Percentiles rank a stretch among this genome's conserved stretches.
Evolutionary conservation across 2,888 invertebrate genomes (phyloP).

Genomic region (Orchesella flavescens): DNA sequence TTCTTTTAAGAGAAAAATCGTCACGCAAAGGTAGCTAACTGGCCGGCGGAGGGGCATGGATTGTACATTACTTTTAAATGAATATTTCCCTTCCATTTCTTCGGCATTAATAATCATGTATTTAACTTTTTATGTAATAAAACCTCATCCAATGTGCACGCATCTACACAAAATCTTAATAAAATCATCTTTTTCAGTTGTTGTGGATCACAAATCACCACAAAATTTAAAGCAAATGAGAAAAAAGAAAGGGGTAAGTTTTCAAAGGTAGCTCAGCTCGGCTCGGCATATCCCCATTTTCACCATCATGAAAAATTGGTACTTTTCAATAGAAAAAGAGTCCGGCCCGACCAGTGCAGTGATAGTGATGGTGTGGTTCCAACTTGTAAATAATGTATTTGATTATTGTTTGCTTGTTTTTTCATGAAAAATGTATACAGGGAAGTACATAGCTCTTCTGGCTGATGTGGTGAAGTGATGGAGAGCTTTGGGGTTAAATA

Average conservation of each 20-base stretch:
- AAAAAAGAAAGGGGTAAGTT: neutral
- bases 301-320: neutral
- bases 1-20: slow-evolving; percentile 33
- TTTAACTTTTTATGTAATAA: neutral
- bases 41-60: slow-evolving; percentile 13
- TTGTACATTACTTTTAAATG: slow-evolving; percentile 11
- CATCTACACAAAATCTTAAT: neutral
- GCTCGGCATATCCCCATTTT: slow-evolving; percentile 26
- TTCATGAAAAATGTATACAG: no score
- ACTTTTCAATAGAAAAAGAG: no score
- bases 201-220: slow-evolving; percentile 35
- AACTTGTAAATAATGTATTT: no score
- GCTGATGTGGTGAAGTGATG: no score
- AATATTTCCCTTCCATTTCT: neutral
- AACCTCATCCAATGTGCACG: no score
- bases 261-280: no score
- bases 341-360: no score
- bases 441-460: no score
- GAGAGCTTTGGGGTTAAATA: no score
- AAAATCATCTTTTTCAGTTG: slow-evolving; percentile 34
- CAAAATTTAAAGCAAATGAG: slow-evolving; percentile 8
- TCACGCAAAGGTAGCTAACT: slow-evolving; percentile 42
- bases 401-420: no score
- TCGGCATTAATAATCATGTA: slow-evolving; percentile 5
- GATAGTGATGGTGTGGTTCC: no score